phyloP scores from a whole-genome alignment of 1,140 invertebrate genomes.

The Polyergus mexicanus region DNA sequence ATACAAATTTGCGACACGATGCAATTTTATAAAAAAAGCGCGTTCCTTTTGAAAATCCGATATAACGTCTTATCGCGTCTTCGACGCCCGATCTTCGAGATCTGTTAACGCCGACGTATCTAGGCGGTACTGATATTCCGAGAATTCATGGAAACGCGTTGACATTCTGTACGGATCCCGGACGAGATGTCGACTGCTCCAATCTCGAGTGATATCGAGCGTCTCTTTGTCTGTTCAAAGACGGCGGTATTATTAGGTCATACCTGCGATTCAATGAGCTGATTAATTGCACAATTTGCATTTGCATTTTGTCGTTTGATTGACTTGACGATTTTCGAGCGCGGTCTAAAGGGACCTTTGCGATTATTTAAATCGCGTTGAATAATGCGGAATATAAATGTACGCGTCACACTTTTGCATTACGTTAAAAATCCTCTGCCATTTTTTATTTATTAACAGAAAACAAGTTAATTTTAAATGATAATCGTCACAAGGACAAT shows the following conservation, averaged over 20 bases:
- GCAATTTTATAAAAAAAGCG: slow-evolving; percentile 8
- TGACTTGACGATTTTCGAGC: background rate
- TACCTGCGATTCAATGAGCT: slow-evolving; percentile 45
- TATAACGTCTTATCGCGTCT: background rate
- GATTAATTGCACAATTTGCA: slow-evolving; percentile 47
- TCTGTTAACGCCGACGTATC: slow-evolving; percentile 26
- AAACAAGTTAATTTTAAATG: background rate
- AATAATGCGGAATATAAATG: slow-evolving; percentile 34
- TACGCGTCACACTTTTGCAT: background rate
- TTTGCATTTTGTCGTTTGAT: slow-evolving; percentile 19
- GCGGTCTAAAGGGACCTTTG: slow-evolving; percentile 7
- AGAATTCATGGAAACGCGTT: slow-evolving; percentile 22
- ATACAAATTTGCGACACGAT: background rate
- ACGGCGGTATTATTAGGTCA: slow-evolving; percentile 1
- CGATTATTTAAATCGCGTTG: slow-evolving; percentile 32
- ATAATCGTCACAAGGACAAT: background rate
- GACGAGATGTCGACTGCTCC: background rate
- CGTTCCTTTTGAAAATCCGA: background rate
- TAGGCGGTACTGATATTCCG: slow-evolving; percentile 7
- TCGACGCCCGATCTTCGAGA: background rate
- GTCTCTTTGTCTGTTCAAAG: background rate
- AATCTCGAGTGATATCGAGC: background rate
- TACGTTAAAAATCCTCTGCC: background rate
- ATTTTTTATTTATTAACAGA: background rate
- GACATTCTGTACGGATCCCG: background rate